Base-by-base conservation (phyloP, 2,888 invertebrate species). In the Hetaerina titia region DNA sequence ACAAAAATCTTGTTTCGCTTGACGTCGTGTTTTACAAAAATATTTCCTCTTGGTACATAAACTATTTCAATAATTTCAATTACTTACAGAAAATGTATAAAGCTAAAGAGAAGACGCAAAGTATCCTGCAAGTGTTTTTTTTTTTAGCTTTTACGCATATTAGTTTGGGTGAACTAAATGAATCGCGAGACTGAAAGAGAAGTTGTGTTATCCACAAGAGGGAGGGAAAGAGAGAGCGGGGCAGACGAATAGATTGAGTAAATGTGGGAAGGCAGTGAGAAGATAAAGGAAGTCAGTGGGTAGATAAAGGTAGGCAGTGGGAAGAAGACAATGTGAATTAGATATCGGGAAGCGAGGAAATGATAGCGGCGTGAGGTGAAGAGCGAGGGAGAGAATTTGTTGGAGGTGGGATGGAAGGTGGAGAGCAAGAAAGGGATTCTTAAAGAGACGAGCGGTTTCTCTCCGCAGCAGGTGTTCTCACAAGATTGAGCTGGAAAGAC, bases 391-490 rank as follows among this genome's bases (percentile, higher is more conserved):
- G 25, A 25, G 25, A 74, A 31, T 11, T 13, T 1, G 11, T 31
- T 25, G 81, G 31, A 31, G 31, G 31, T 31, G 81, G 81, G 31
- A 25, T 64, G 19, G 69, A 69, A 6, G 69, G 69, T 58, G 64
- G 63, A 56, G 13, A 64, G 45, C 90, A 15, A 88, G 22, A 64
- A 19, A 63, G 69, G 74, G 92, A 74, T 92, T 92, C 56, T 92
- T 69, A 74, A 74, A 56, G 22, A 45, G 22, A 31, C 57, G 64
- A 69, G 69, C 45, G 69, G 56, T 69, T 92, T 74, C 56, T 31
- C 64, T 22, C n/a, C n/a, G 92, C 69, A 92, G 92, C 92, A 92
- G 92, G 92, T 92, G 92, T 92, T 69, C 56, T 56, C 92, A 22
- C 56, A 69, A 92, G 92, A 92, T 92, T 92, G 69, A 69, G 69